Evolutionary conservation across 2,888 invertebrate genomes (phyloP).

Genomic region (Drosophila bunnanda): DNA sequence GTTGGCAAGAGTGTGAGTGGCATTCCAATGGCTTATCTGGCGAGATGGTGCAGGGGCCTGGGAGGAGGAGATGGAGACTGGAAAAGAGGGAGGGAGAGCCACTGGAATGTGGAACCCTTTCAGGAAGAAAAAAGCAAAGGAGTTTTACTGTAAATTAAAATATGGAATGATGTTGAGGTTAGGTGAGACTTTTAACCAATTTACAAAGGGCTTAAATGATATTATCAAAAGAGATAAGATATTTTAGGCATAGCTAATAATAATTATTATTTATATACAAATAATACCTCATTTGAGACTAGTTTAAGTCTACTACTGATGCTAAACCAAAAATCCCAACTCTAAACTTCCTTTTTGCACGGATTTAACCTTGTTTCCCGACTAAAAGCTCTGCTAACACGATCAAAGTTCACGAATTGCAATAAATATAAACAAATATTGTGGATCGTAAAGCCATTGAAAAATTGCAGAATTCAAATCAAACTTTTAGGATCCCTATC

Average conservation of each 20-base stretch:
- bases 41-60: conserved; percentile 19
- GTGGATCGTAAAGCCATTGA: conserved; percentile 14
- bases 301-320: not conserved
- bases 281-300: not conserved
- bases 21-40: conserved; percentile 76
- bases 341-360: not conserved
- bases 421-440: conserved; percentile 7
- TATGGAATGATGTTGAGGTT: not conserved
- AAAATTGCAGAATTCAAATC: conserved; percentile 6
- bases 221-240: not conserved
- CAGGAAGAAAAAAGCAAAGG: conserved; percentile 8
- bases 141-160: conserved; percentile 1
- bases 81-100: conserved; percentile 6
- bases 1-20: conserved; percentile 45
- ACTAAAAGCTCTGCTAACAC: not conserved
- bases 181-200: not conserved
- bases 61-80: not conserved
- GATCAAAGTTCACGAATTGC: conserved; percentile 10
- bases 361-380: not conserved
- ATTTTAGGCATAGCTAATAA: not conserved
- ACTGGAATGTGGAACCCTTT: conserved; percentile 36
- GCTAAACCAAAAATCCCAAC: not conserved
- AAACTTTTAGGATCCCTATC: conserved; percentile 3
- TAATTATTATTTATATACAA: not conserved
- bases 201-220: not conserved